Evolutionary conservation across 35 echinoderm and acorn worm species (phyloP).

Genomic region (Eucidaris tribuloides): DNA sequence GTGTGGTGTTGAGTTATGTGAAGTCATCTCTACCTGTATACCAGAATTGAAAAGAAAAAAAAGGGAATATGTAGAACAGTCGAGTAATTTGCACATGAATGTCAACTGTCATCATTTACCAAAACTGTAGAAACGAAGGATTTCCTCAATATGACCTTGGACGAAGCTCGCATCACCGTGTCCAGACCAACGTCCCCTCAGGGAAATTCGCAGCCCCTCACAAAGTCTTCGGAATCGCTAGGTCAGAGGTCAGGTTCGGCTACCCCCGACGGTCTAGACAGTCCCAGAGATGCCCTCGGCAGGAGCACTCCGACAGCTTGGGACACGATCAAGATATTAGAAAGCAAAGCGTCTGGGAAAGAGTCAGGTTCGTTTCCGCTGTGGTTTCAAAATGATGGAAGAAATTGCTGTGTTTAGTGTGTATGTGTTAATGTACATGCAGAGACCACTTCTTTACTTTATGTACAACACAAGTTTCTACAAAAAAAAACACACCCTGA

Average conservation of each 20-base stretch:
- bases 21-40: too few relatives aligned
- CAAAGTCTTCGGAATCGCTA: conserved; percentile 20
- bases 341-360: conserved; percentile 4
- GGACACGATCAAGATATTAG: conserved; percentile 52
- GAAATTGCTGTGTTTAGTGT: too few relatives aligned
- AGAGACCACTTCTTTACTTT: too few relatives aligned
- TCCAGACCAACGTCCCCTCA: neutral
- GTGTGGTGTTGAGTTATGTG: too few relatives aligned
- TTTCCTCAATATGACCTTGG: conserved; percentile 32
- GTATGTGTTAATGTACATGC: too few relatives aligned
- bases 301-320: conserved; percentile 46
- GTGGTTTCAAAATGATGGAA: neutral
- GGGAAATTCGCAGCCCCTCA: neutral
- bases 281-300: neutral
- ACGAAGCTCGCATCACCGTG: conserved; percentile 4
- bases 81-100: too few relatives aligned
- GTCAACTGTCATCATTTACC: too few relatives aligned
- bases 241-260: neutral
- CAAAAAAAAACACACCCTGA: too few relatives aligned
- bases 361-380: neutral
- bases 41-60: too few relatives aligned
- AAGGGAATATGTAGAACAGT: too few relatives aligned
- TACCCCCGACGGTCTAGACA: neutral
- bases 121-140: conserved; percentile 38
- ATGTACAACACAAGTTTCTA: too few relatives aligned